Conservation (phyloP, 2,888 invertebrate species). For the Dusona sp. region DNA sequence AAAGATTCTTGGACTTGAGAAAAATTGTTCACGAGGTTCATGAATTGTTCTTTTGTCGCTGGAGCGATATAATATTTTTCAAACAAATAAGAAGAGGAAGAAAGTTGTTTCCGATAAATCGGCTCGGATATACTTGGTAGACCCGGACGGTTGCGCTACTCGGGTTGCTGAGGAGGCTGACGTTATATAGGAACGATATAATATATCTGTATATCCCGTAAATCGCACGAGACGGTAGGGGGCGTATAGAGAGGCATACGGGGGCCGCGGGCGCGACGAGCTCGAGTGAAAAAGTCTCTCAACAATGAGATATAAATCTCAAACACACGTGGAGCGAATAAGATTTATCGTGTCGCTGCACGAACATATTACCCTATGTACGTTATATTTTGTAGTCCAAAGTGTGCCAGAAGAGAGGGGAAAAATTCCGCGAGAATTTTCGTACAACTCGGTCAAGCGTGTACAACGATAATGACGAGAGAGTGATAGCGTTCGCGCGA, state of each 20-base stretch:
- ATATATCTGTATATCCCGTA: slow-evolving; percentile 47
- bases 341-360: slow-evolving; percentile 63
- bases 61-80: neutral
- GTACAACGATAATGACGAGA: slow-evolving; percentile 23
- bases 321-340: slow-evolving; percentile 63
- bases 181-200: slow-evolving; percentile 24
- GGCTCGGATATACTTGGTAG: slow-evolving; percentile 1
- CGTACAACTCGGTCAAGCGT: slow-evolving; percentile 20
- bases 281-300: slow-evolving; percentile 61
- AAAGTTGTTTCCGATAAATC: slow-evolving; percentile 21
- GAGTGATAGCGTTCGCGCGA: slow-evolving; percentile 13
- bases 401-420: slow-evolving; percentile 9
- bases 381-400: slow-evolving; percentile 33
- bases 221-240: slow-evolving; percentile 40
- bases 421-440: slow-evolving; percentile 13
- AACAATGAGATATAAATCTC: slow-evolving; percentile 66
- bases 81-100: slow-evolving; percentile 1
- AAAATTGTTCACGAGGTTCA: neutral
- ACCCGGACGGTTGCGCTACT: neutral
- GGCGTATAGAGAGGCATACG: slow-evolving; percentile 11
- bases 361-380: slow-evolving; percentile 24
- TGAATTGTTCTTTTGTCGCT: neutral
- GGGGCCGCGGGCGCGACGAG: slow-evolving; percentile 50
- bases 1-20: neutral
- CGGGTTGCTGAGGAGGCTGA: slow-evolving; percentile 11